Conservation (phyloP, 2,113 vertebrate genomes). For the Penelope pileata region DNA sequence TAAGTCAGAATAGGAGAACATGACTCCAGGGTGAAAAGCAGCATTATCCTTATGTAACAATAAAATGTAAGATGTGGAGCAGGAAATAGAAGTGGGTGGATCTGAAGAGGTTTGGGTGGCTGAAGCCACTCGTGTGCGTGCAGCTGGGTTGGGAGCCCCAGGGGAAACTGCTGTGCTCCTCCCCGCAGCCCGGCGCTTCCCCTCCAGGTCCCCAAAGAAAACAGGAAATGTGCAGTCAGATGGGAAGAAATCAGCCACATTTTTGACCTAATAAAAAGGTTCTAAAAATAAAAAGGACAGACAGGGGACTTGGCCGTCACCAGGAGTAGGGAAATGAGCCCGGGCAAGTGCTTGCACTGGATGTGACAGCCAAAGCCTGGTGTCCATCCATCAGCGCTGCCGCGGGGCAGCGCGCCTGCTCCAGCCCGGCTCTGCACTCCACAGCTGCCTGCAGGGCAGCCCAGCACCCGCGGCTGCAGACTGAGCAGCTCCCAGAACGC, state of each 20-base stretch:
- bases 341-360: neutral
- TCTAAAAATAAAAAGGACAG: neutral
- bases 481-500: conserved; percentile 46
- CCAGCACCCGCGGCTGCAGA: conserved; percentile 53
- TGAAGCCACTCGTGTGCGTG: neutral
- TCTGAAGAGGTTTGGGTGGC: neutral
- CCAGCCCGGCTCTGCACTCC: neutral
- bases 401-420: accelerated
- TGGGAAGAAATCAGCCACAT: neutral
- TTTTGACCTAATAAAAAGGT: neutral
- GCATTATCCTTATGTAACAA: neutral
- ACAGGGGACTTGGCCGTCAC: neutral
- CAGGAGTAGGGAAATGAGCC: neutral
- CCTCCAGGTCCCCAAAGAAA: conserved; percentile 5
- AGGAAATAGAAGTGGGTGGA: neutral
- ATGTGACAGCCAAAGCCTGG: neutral
- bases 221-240: neutral
- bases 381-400: accelerated
- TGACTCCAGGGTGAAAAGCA: neutral
- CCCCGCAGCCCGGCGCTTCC: neutral
- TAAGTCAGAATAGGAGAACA: neutral
- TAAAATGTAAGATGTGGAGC: neutral
- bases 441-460: neutral
- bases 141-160: neutral
- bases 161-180: neutral